phyloP scores from a whole-genome alignment of 2,113 vertebrate species.

The Neolamprologus cancellatus region DNA sequence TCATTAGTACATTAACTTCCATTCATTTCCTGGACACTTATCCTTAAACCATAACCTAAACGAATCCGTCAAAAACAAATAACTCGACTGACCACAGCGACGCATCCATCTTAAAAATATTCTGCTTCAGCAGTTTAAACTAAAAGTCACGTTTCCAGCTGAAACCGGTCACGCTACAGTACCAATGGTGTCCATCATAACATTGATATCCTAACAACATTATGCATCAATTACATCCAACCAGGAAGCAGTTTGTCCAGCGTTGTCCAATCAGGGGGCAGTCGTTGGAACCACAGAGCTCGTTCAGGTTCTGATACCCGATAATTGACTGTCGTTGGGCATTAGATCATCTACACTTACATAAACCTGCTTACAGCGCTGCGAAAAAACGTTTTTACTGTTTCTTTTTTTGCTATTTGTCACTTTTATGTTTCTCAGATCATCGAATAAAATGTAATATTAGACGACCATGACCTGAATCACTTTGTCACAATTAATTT shows the following conservation, averaged over 20 bases:
- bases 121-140: background rate
- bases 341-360: background rate
- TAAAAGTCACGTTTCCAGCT: background rate
- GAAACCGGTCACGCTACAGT: background rate
- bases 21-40: background rate
- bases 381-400: accelerated
- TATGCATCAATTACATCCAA: background rate
- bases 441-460: background rate
- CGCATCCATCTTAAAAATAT: background rate
- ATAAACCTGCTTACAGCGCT: background rate
- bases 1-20: background rate
- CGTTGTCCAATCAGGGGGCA: background rate
- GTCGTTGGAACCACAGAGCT: background rate
- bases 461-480: background rate
- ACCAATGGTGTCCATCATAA: background rate
- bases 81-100: background rate
- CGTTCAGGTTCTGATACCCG: background rate
- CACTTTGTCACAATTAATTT: background rate
- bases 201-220: background rate
- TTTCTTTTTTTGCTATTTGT: background rate
- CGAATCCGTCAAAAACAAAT: background rate
- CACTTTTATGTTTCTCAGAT: background rate
- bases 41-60: background rate
- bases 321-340: background rate
- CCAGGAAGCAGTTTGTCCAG: background rate